Conservation (phyloP, 2,113 vertebrate species). For the Corydoras sp. region DNA sequence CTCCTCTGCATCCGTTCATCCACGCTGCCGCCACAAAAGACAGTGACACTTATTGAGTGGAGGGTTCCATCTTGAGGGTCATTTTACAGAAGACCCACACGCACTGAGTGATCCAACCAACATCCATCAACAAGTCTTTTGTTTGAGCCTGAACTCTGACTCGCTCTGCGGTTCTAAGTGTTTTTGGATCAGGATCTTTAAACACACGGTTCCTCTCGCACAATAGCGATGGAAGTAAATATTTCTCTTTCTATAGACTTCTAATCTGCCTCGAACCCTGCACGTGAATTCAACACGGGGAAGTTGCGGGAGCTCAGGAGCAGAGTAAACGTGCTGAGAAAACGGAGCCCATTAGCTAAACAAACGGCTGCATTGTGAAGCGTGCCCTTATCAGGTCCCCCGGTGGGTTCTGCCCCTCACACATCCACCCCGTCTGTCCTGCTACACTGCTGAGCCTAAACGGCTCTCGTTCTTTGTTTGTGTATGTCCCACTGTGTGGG, state of each 20-base stretch:
- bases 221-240: conserved; percentile 14
- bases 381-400: background rate
- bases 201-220: background rate
- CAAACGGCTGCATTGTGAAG: background rate
- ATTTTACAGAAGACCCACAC: no score
- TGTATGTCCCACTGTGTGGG: conserved; percentile 27
- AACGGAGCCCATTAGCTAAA: conserved; percentile 8
- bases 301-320: background rate
- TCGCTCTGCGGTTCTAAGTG: no score
- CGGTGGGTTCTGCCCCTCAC: no score
- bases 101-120: no score
- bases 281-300: background rate
- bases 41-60: no score
- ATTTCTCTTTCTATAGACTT: background rate
- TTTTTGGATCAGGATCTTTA: conserved; percentile 2
- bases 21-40: no score
- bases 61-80: no score
- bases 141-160: no score
- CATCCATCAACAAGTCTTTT: no score
- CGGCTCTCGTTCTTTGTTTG: conserved; percentile 22
- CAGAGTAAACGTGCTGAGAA: conserved; percentile 11
- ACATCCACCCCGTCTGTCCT: background rate
- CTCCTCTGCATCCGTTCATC: no score
- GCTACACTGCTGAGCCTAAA: background rate
- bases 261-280: conserved; percentile 5